phyloP scores from a whole-genome alignment of 2,888 invertebrate genomes.

The Unio delphinus region DNA sequence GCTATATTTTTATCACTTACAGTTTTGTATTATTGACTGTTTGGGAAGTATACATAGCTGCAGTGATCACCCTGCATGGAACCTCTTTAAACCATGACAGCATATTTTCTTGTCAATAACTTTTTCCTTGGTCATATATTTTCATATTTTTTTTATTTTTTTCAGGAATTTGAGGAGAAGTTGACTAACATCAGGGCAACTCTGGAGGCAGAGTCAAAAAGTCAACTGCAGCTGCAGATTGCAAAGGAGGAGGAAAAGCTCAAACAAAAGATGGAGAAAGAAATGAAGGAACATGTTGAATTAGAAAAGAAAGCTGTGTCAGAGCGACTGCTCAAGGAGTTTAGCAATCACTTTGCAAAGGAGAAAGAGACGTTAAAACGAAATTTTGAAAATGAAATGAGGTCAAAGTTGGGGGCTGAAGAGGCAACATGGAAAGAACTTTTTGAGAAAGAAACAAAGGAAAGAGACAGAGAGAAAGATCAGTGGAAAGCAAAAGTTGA shows the following conservation, averaged over 20 bases:
- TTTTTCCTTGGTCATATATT: no score
- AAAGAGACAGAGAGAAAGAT: slow-evolving; percentile 28
- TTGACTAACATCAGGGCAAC: slow-evolving; percentile 23
- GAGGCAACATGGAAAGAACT: slow-evolving; percentile 31
- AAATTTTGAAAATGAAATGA: slow-evolving; percentile 25
- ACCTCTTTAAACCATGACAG: no score
- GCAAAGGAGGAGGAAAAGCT: slow-evolving; percentile 18
- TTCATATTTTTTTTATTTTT: no score
- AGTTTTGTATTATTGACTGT: no score
- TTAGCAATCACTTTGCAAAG: not conserved
- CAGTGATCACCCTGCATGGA: no score
- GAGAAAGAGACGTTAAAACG: slow-evolving; percentile 7
- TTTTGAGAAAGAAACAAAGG: slow-evolving; percentile 30
- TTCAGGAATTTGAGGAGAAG: slow-evolving; percentile 8
- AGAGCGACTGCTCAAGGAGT: slow-evolving; percentile 1
- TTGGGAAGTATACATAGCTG: no score
- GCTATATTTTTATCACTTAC: no score
- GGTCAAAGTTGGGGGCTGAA: slow-evolving; percentile 28
- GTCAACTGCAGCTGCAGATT: slow-evolving; percentile 17
- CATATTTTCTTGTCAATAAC: no score
- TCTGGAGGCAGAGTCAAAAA: slow-evolving; percentile 15
- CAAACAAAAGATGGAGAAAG: slow-evolving; percentile 15
- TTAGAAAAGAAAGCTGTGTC: slow-evolving; percentile 21
- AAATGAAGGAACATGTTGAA: slow-evolving; percentile 18
- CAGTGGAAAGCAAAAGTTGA: slow-evolving; percentile 31